phyloP scores from a whole-genome alignment of 2,797 vertebrate species.

The Lacerta viridis region DNA sequence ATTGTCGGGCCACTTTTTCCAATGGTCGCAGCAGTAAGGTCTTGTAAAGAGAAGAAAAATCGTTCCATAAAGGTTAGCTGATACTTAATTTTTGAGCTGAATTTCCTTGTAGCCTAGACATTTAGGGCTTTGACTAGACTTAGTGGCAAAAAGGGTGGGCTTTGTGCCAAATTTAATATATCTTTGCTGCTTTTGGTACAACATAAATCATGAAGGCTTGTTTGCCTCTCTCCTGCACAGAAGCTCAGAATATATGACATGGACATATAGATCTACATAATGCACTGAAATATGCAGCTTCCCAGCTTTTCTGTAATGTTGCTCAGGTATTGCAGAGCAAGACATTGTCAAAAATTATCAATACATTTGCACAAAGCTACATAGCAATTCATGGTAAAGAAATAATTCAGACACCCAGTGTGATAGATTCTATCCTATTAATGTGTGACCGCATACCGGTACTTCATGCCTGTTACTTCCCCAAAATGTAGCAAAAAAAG shows the following conservation, averaged over 20 bases:
- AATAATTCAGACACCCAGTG: not conserved
- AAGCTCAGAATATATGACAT: not conserved
- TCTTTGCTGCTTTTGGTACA: not conserved
- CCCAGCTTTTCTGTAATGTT: not conserved
- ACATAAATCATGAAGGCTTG: not conserved
- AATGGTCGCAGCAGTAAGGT: not conserved
- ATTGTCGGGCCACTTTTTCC: not conserved
- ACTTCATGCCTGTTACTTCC: not conserved
- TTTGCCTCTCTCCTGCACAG: not conserved
- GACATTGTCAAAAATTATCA: not conserved
- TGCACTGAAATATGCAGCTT: not conserved
- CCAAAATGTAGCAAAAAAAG: not conserved
- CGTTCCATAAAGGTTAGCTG: fast-evolving
- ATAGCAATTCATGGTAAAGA: not conserved
- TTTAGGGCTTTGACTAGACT: not conserved
- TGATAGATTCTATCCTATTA: too few relatives aligned
- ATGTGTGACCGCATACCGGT: not conserved
- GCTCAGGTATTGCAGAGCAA: not conserved
- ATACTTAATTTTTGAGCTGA: not conserved
- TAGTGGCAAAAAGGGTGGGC: not conserved
- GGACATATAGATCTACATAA: too few relatives aligned
- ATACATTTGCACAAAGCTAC: not conserved
- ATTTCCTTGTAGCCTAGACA: not conserved
- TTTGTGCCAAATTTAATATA: not conserved
- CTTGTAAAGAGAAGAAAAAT: not conserved